phyloP scores from a whole-genome alignment of 1,140 invertebrate genomes.

The Tetramorium parvispinum region DNA sequence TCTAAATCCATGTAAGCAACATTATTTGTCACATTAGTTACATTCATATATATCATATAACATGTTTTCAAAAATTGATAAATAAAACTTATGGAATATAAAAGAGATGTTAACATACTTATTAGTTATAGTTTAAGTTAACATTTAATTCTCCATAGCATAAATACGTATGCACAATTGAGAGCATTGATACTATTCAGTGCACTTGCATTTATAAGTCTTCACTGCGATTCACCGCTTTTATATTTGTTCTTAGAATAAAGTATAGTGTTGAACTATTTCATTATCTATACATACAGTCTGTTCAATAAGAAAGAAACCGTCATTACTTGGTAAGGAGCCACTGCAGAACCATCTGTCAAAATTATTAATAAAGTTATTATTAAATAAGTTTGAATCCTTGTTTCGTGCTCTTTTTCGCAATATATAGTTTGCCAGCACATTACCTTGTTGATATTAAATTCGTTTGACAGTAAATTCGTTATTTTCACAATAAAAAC shows the following conservation, averaged over 20 bases:
- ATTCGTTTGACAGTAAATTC: too few relatives aligned
- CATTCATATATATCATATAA: slow-evolving; percentile 13
- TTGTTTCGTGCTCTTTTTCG: too few relatives aligned
- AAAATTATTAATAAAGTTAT: too few relatives aligned
- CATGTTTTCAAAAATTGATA: slow-evolving; percentile 26
- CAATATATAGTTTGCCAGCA: too few relatives aligned
- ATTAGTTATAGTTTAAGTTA: slow-evolving; percentile 12
- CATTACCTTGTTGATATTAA: too few relatives aligned
- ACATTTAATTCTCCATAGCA: slow-evolving; percentile 25
- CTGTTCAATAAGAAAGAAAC: too few relatives aligned
- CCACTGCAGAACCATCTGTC: too few relatives aligned
- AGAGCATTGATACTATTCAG: slow-evolving; percentile 1
- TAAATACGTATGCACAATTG: slow-evolving; percentile 13
- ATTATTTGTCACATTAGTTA: slow-evolving; percentile 30
- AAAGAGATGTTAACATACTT: slow-evolving; percentile 31
- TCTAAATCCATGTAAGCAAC: not conserved
- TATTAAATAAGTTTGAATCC: too few relatives aligned
- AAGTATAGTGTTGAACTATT: not conserved
- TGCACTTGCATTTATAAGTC: not conserved
- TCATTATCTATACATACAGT: not conserved
- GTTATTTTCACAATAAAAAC: too few relatives aligned
- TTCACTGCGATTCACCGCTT: not conserved
- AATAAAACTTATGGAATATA: slow-evolving; percentile 29
- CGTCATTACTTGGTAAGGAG: too few relatives aligned
- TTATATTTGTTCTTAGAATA: not conserved